A percentile compares a stretch with the other conserved stretches of the same genome.
These are phyloP conservation scores for Oscheius sp. DNA, from an alignment of 2,888 invertebrate species.

Conservation along the genomic window DNA sequence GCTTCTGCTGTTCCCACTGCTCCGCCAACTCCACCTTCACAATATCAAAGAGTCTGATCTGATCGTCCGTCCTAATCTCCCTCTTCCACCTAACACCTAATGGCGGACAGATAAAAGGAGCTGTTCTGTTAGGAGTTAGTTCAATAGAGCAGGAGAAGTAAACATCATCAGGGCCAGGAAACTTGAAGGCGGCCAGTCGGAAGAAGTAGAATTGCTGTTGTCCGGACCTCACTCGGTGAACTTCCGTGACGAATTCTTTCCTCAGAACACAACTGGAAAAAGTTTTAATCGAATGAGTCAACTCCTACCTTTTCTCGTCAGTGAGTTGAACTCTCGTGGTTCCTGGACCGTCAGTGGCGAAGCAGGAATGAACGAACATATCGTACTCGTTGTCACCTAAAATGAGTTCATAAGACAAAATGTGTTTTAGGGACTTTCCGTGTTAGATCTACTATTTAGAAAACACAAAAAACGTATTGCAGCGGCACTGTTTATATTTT, in stretches of 20 bases:
- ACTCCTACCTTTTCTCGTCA: slow-evolving; percentile 63
- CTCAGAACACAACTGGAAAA: slow-evolving; percentile 66
- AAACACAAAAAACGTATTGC: neutral
- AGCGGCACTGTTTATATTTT: too few species aligned
- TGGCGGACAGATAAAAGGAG: slow-evolving; percentile 48
- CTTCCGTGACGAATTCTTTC: slow-evolving; percentile 62
- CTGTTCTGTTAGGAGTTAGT: slow-evolving; percentile 63
- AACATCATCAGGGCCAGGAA: slow-evolving; percentile 72
- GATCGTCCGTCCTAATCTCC: slow-evolving; percentile 18
- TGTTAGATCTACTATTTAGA: neutral
- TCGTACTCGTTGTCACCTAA: slow-evolving; percentile 63
- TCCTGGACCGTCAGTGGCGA: slow-evolving; percentile 69
- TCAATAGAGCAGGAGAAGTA: slow-evolving; percentile 73
- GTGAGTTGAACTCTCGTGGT: slow-evolving; percentile 64
- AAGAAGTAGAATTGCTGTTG: slow-evolving; percentile 52
- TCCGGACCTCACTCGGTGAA: slow-evolving; percentile 53
- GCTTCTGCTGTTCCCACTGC: slow-evolving; percentile 37
- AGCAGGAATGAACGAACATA: slow-evolving; percentile 73
- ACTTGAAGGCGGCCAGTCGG: slow-evolving; percentile 58
- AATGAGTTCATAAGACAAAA: too few species aligned
- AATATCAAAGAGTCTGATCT: slow-evolving; percentile 60
- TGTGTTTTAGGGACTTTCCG: too few species aligned
- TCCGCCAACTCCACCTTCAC: slow-evolving; percentile 56
- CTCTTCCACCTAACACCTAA: slow-evolving; percentile 29
- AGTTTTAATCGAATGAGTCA: neutral